Evolutionary conservation across 2,113 vertebrate genomes (phyloP).

Genomic region (Hiodon tergisus): DNA sequence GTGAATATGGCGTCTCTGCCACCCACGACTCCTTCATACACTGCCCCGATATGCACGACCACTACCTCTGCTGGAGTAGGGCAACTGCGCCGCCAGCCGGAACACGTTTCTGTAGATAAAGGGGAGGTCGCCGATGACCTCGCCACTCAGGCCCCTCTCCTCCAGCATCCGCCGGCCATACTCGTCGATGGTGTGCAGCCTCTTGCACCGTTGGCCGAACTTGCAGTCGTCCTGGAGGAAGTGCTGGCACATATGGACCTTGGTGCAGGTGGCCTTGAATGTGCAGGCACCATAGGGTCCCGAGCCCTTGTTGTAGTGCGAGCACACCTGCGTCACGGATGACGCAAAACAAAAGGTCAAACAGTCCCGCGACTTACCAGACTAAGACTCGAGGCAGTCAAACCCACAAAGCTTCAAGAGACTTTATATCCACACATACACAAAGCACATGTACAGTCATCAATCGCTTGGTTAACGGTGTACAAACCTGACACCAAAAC

Average conservation of each 20-base stretch:
- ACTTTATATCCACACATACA: neutral
- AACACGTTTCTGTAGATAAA: constrained; percentile 54
- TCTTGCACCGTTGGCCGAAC: constrained; percentile 55
- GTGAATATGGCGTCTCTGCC: no score
- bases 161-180: constrained; percentile 44
- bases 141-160: constrained; percentile 45
- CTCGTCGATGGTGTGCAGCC: constrained; percentile 45
- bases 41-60: neutral
- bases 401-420: constrained; percentile 10
- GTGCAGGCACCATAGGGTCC: constrained; percentile 51
- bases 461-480: neutral
- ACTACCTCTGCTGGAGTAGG: constrained; percentile 26
- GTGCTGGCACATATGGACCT: constrained; percentile 62
- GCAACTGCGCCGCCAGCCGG: constrained; percentile 26
- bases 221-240: constrained; percentile 52
- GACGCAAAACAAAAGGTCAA: neutral
- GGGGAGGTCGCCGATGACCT: constrained; percentile 49
- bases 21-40: no score
- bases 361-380: no score
- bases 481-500: constrained; percentile 32
- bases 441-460: constrained; percentile 1
- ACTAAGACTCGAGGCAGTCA: no score
- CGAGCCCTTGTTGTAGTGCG: constrained; percentile 56
- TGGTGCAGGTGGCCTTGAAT: constrained; percentile 53
- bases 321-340: constrained; percentile 49